A percentile compares a stretch with the other conserved stretches of the same genome.
Evolutionary conservation across 1,140 invertebrate species (phyloP).

Genomic region (Pentalonia nigronervosa): DNA sequence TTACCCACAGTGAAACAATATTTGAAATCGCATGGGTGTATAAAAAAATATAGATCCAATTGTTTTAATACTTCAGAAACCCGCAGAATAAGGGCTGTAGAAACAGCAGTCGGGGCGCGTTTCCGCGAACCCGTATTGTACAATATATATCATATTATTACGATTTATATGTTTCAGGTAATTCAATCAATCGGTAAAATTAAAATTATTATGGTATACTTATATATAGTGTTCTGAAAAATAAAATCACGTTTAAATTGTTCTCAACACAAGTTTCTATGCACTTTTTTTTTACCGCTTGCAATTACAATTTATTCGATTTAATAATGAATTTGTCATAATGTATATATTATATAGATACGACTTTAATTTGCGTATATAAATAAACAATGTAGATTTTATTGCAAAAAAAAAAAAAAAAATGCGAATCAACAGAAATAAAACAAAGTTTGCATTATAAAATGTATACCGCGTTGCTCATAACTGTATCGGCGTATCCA

Average conservation of each 20-base stretch:
- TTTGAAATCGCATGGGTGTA: not conserved
- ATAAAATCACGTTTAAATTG: conserved; percentile 10
- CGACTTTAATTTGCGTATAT: not conserved
- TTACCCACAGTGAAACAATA: not conserved
- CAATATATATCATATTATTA: not conserved
- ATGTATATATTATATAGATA: not conserved
- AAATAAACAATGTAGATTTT: conserved; percentile 8
- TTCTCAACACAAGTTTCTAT: not conserved
- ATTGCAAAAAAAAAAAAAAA: not conserved
- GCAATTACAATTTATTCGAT: conserved; percentile 17
- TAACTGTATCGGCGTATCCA: not conserved
- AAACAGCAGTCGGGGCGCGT: not conserved
- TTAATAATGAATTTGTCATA: conserved; percentile 14
- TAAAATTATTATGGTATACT: not conserved
- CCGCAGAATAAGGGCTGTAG: no score
- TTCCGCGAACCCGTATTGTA: not conserved
- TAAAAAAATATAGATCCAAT: not conserved
- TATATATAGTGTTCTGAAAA: not conserved
- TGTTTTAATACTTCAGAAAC: not conserved
- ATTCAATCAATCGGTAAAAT: not conserved
- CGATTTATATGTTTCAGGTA: not conserved
- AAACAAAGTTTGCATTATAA: not conserved
- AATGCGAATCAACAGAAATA: not conserved
- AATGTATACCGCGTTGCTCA: not conserved
- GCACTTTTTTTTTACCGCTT: not conserved